These are phyloP conservation scores for Bolborhynchus lineola DNA, from an alignment of 2,113 vertebrate genomes.

Conservation along the genomic window DNA sequence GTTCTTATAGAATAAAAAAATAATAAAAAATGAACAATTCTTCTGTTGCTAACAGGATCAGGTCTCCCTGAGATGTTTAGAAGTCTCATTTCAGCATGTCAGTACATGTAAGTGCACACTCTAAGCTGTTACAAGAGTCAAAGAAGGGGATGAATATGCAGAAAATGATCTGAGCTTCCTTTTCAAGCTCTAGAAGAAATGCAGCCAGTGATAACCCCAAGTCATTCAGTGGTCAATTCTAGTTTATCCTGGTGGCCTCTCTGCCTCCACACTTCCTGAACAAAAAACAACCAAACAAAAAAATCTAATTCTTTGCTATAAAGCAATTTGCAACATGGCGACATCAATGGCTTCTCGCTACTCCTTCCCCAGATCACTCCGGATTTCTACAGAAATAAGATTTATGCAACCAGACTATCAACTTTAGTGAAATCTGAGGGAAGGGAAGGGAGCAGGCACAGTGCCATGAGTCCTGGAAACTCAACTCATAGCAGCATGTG, in stretches of 20 bases:
- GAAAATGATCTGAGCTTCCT: background rate
- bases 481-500: background rate
- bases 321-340: background rate
- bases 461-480: background rate
- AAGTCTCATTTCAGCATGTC: background rate
- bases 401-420: background rate
- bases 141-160: background rate
- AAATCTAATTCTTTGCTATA: background rate
- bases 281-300: background rate
- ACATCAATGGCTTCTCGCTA: background rate
- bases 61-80: background rate
- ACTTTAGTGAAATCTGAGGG: background rate
- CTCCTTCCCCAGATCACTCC: background rate
- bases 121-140: background rate
- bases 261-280: background rate
- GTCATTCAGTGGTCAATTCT: background rate
- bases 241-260: background rate
- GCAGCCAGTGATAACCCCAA: background rate
- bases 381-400: background rate
- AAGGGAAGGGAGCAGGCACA: background rate
- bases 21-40: background rate
- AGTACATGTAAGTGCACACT: background rate
- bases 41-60: background rate
- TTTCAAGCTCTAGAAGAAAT: background rate
- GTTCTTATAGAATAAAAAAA: background rate